Conservation (phyloP, 2,797 vertebrate genomes). For the Sebastiscus tertius region DNA sequence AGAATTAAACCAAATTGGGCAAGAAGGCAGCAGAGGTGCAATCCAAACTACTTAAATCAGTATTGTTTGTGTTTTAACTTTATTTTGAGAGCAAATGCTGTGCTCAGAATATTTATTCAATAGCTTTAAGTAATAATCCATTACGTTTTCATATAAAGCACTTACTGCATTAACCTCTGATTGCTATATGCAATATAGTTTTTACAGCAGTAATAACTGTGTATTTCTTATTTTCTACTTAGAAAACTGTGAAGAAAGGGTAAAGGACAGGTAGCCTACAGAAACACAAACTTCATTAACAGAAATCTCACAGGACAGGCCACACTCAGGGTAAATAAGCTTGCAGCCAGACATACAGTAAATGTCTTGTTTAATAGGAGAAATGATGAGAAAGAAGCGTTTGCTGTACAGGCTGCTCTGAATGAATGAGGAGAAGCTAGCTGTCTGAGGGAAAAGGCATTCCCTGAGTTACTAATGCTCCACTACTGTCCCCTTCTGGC, state of each 20-base stretch:
- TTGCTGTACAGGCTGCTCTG: too few species aligned
- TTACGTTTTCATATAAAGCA: background rate
- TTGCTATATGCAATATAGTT: background rate
- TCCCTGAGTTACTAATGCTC: too few species aligned
- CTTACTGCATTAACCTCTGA: background rate
- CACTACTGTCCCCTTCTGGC: too few species aligned
- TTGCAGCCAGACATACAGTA: too few species aligned
- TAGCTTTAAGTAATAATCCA: background rate
- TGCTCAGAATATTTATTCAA: slow-evolving; percentile 1
- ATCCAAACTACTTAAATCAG: slow-evolving; percentile 18
- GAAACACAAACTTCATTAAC: background rate
- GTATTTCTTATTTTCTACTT: background rate
- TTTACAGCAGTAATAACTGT: background rate
- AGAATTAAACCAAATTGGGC: slow-evolving; percentile 50
- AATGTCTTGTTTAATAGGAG: too few species aligned
- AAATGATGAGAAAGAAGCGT: too few species aligned
- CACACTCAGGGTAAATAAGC: background rate
- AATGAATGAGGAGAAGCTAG: too few species aligned
- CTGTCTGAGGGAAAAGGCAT: too few species aligned
- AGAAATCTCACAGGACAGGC: background rate
- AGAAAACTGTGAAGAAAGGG: background rate
- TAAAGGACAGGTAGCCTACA: background rate
- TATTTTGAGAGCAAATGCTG: slow-evolving; percentile 28
- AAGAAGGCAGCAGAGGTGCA: slow-evolving; percentile 42
- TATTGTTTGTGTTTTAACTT: slow-evolving; percentile 35